These are phyloP conservation scores for Vimba vimba DNA, from an alignment of 2,113 vertebrate genomes.

Conservation along the genomic window DNA sequence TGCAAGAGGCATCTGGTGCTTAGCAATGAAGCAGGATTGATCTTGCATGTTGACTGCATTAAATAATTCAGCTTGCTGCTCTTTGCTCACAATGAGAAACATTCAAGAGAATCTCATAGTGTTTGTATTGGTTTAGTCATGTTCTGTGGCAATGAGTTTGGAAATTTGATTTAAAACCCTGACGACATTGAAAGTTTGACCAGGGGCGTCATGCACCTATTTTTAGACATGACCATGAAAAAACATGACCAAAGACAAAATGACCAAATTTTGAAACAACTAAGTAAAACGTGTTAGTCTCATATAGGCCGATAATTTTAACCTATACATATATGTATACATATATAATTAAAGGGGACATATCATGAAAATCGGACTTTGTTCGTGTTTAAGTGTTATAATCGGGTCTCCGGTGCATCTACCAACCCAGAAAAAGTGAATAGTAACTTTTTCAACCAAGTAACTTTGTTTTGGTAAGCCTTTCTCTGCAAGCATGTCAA, in stretches of 20 bases:
- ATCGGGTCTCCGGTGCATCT: no score
- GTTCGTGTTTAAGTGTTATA: no score
- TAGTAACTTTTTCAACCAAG: no score
- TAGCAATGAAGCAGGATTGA: constrained; percentile 27
- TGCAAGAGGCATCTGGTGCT: constrained; percentile 1
- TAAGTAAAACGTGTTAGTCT: neutral
- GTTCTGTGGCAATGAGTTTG: neutral
- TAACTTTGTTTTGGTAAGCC: no score
- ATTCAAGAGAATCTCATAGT: constrained; percentile 36
- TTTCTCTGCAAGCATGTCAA: no score
- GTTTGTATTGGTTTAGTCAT: neutral
- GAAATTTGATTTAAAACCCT: constrained; percentile 17
- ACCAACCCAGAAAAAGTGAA: no score
- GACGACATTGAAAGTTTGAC: neutral
- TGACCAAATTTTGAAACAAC: neutral
- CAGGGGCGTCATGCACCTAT: neutral
- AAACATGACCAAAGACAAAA: neutral
- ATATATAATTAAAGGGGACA: no score
- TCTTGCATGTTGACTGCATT: constrained; percentile 32
- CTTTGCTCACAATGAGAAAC: constrained; percentile 24
- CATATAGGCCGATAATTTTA: neutral
- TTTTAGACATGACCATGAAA: constrained; percentile 18
- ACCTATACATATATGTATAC: neutral
- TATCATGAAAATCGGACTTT: no score
- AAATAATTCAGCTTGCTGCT: constrained; percentile 20